A percentile compares a stretch with the other conserved stretches of the same genome.
phyloP scores from a whole-genome alignment of 2,113 vertebrate species.

The Coptodon rendalli region DNA sequence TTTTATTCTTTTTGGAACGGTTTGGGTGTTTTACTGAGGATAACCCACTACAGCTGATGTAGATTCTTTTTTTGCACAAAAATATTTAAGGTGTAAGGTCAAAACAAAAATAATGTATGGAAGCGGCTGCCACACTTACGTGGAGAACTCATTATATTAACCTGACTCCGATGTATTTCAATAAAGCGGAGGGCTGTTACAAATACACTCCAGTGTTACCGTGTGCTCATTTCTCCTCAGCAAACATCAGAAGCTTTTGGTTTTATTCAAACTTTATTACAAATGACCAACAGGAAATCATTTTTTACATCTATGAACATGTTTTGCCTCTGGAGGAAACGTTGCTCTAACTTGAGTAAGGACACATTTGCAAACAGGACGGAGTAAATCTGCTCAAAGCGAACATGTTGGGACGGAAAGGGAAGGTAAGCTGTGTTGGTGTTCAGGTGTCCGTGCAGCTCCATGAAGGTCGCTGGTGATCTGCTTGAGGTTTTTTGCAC shows the following conservation, averaged over 20 bases:
- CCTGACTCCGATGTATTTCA: conserved; percentile 95
- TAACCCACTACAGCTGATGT: conserved; percentile 86
- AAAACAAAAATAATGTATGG: conserved; percentile 77
- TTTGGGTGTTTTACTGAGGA: conserved; percentile 85
- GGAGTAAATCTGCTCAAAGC: neutral
- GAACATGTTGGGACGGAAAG: neutral
- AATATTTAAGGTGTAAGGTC: conserved; percentile 94
- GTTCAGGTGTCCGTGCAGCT: neutral
- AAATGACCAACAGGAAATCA: conserved; percentile 34
- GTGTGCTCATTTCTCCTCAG: conserved; percentile 21
- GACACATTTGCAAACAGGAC: conserved; percentile 25
- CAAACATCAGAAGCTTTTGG: neutral
- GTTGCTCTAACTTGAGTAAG: conserved; percentile 27
- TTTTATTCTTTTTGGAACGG: conserved; percentile 73
- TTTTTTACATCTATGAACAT: conserved; percentile 53
- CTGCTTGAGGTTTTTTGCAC: neutral
- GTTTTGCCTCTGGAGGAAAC: conserved; percentile 13
- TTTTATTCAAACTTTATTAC: conserved; percentile 47
- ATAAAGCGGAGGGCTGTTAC: conserved; percentile 94
- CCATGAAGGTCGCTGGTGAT: neutral
- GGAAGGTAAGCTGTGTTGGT: neutral
- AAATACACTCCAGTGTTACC: conserved; percentile 25
- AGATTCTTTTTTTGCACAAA: conserved; percentile 93
- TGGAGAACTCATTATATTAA: conserved; percentile 91
- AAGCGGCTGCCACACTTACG: conserved; percentile 80